Percentiles rank a stretch among this genome's conserved stretches.
phyloP scores from a whole-genome alignment of 2,113 vertebrate genomes.

The Oncorhynchus clarkii region DNA sequence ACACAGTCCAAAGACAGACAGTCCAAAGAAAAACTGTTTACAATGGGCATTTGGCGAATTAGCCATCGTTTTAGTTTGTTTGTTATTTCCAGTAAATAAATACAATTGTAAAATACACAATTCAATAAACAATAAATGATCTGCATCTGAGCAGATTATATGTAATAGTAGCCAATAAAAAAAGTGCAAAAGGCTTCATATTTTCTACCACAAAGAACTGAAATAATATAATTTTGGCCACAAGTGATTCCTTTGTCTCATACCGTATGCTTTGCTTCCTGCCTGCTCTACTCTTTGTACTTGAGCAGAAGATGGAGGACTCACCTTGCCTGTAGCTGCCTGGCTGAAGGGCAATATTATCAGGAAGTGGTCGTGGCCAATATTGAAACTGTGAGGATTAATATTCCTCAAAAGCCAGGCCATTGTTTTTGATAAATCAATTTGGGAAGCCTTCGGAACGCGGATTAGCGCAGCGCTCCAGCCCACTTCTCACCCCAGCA shows the following conservation, averaged over 20 bases:
- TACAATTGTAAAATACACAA: too few species aligned
- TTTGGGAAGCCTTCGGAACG: slow-evolving; percentile 72
- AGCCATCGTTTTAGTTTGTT: background rate
- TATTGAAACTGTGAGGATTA: slow-evolving; percentile 74
- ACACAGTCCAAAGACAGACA: background rate
- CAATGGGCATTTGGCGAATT: background rate
- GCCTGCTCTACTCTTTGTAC: slow-evolving; percentile 47
- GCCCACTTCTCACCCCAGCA: slow-evolving; percentile 30
- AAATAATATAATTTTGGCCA: background rate
- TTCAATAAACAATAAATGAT: too few species aligned
- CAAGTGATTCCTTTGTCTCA: background rate
- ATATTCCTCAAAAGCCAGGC: slow-evolving; percentile 74
- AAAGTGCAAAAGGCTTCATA: background rate
- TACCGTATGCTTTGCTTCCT: slow-evolving; percentile 7
- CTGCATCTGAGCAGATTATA: too few species aligned
- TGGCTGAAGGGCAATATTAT: slow-evolving; percentile 71
- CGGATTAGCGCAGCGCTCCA: slow-evolving; percentile 59
- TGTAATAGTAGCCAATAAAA: background rate
- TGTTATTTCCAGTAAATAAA: background rate
- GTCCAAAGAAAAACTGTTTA: background rate
- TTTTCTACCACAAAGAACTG: background rate
- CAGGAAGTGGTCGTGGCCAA: slow-evolving; percentile 56
- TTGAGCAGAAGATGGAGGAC: slow-evolving; percentile 66
- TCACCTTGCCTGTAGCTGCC: slow-evolving; percentile 65
- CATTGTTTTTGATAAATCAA: slow-evolving; percentile 79